Evolutionary conservation across 2,888 invertebrate species (phyloP).

Genomic region (Pheosia gnoma): DNA sequence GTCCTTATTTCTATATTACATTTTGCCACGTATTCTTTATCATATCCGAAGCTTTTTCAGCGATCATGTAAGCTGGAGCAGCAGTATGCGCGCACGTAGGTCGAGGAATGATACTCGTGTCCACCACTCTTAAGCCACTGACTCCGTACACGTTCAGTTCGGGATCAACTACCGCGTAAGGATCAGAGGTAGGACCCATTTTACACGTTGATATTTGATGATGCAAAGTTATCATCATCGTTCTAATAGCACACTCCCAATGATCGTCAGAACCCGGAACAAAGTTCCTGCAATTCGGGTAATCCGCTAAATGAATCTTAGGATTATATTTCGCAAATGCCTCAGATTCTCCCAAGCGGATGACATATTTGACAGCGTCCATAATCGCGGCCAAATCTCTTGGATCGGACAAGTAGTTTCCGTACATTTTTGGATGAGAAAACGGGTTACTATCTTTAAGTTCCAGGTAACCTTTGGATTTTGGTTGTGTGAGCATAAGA

Average conservation of each 20-base stretch:
- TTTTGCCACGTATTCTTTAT: slow-evolving; percentile 84
- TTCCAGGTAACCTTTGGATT: slow-evolving; percentile 88
- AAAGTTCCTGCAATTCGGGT: slow-evolving; percentile 79
- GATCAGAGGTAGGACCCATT: slow-evolving; percentile 87
- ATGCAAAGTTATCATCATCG: slow-evolving; percentile 81
- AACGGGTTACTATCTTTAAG: slow-evolving; percentile 90
- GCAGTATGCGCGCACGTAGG: slow-evolving; percentile 86
- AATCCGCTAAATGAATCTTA: slow-evolving; percentile 75
- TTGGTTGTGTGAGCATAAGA: slow-evolving; percentile 89
- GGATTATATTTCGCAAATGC: slow-evolving; percentile 85
- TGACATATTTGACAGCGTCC: slow-evolving; percentile 85
- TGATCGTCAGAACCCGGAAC: slow-evolving; percentile 85
- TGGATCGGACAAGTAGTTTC: slow-evolving; percentile 90
- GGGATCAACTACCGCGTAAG: slow-evolving; percentile 86
- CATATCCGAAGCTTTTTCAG: slow-evolving; percentile 89
- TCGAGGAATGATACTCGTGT: slow-evolving; percentile 88
- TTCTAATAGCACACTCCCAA: slow-evolving; percentile 88
- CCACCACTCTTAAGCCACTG: slow-evolving; percentile 85
- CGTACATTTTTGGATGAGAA: slow-evolving; percentile 89
- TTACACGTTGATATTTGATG: slow-evolving; percentile 87
- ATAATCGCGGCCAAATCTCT: slow-evolving; percentile 84
- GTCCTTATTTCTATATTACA: slow-evolving; percentile 21
- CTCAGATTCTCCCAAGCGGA: slow-evolving; percentile 83
- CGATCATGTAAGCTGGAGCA: slow-evolving; percentile 88
- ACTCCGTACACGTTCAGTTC: slow-evolving; percentile 86